Evolutionary conservation across 2,113 vertebrate genomes (phyloP), one percentile per base, ranked within the genome.

Genomic region (Emydocephalus ijimae): DNA sequence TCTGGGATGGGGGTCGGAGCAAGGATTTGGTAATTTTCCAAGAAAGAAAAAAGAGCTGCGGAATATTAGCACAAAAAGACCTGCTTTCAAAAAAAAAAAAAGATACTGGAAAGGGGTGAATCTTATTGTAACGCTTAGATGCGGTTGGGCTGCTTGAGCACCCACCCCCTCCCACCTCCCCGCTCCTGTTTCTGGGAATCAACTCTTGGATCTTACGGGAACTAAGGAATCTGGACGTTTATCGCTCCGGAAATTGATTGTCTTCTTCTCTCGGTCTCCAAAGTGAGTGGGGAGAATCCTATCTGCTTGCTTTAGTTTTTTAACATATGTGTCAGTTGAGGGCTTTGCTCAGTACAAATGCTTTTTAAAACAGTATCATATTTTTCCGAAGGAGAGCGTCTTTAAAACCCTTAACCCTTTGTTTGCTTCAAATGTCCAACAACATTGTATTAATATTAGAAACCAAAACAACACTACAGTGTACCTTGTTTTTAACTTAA

Each of bases 181-280:
- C 87, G 24, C 64, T 34, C 59, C 74, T 52, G 55, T 90, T 93
- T 93, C 92, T 93, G 92, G 92, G 92, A 93, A 93, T 93, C 92
- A 87, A 34, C n/a, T 61, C 61, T 90, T 93, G 92, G 92, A 93
- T 93, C 89, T 93, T 93, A 93, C 92, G 74, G 92, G 92, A 93
- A 93, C 56, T 87, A 54, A 93, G 81, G 89, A 87, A 87, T 87
- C 74, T 64, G 89, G 89, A 90, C 81, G 39, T 90, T 87, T 93
- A 93, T 90, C 92, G 9, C 56, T 89, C 74, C 85, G 89, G 74
- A 93, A 90, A 93, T 93, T 87, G 89, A 93, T 93, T 90, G 85
- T 57, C 23, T 34, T 92, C 92, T 93, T 92, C 74, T 61, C 59
- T 90, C 92, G 39, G 81, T 87, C 89, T 93, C 89, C 11, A n/a